These are phyloP conservation scores for Agapostemon virescens DNA, from an alignment of 2,888 invertebrate genomes.

Conservation along the genomic window DNA sequence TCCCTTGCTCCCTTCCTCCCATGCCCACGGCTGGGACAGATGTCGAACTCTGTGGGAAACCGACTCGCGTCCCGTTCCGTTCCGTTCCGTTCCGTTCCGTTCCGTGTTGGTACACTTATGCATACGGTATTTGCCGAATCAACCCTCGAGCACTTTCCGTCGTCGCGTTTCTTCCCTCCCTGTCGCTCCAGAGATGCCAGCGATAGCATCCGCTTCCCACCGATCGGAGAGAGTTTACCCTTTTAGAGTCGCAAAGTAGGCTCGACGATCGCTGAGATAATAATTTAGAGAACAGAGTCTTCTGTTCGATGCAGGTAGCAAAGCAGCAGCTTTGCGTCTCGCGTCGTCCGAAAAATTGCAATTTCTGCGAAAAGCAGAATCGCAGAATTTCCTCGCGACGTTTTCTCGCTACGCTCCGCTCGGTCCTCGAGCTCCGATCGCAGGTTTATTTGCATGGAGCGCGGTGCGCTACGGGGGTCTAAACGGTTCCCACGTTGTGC, in stretches of 20 bases:
- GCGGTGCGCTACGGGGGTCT: constrained; percentile 72
- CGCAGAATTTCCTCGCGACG: too few relatives aligned
- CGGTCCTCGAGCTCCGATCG: not conserved
- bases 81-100: constrained; percentile 26
- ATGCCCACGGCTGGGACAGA: constrained; percentile 72
- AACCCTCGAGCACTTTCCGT: not conserved
- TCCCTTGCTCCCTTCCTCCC: constrained; percentile 10
- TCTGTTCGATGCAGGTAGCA: too few relatives aligned
- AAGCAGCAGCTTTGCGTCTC: too few relatives aligned
- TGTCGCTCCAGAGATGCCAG: not conserved
- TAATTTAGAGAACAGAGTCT: too few relatives aligned
- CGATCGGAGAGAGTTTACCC: not conserved
- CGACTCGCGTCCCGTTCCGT: constrained; percentile 56
- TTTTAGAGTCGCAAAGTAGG: not conserved
- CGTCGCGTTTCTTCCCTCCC: not conserved
- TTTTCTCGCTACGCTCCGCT: too few relatives aligned
- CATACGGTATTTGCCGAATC: not conserved
- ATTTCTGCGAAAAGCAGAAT: too few relatives aligned
- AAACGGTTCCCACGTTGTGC: constrained; percentile 79
- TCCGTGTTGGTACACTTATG: constrained; percentile 19
- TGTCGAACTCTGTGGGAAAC: constrained; percentile 80
- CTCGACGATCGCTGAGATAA: not conserved
- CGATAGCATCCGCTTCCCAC: not conserved
- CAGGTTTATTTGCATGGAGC: constrained; percentile 21
- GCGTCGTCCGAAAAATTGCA: too few relatives aligned